Conservation (phyloP, 2,113 vertebrate species). For the Lepus timidus region DNA sequence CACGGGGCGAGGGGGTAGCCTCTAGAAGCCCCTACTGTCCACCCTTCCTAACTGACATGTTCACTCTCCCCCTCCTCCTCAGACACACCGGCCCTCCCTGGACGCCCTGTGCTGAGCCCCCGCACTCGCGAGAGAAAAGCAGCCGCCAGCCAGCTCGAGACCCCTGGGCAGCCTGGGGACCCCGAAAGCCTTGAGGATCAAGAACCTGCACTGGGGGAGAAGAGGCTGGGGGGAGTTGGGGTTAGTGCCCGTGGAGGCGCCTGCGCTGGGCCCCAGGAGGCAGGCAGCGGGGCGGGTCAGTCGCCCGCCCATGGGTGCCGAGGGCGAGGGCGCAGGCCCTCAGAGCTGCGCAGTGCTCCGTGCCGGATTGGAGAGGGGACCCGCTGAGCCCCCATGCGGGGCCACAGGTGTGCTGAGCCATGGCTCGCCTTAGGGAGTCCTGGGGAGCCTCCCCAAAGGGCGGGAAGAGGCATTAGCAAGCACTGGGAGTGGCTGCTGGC, state of each 20-base stretch:
- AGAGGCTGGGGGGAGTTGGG: not conserved
- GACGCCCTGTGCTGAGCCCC: not conserved
- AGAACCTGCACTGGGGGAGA: not conserved
- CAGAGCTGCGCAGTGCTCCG: fast-evolving
- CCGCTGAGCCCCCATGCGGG: not conserved
- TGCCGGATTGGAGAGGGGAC: not conserved
- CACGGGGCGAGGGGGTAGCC: not conserved
- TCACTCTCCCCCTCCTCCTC: constrained; percentile 28
- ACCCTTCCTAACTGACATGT: not conserved
- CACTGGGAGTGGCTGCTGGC: not conserved
- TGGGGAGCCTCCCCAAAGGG: not conserved
- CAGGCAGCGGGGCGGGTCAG: not conserved
- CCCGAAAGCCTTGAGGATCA: not conserved
- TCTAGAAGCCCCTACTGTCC: not conserved
- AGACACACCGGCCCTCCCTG: not conserved
- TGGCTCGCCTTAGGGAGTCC: not conserved
- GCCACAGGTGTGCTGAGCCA: not conserved
- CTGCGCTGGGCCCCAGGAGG: not conserved
- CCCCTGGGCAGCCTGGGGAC: not conserved
- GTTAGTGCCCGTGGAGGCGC: not conserved
- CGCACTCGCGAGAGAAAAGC: not conserved
- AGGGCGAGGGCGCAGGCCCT: not conserved
- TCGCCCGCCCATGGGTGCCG: not conserved
- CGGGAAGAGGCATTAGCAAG: not conserved
- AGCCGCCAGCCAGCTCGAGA: no score